These are phyloP conservation scores for Temnothorax ravouxi DNA, from an alignment of 2,888 invertebrate species.

Conservation along the genomic window DNA sequence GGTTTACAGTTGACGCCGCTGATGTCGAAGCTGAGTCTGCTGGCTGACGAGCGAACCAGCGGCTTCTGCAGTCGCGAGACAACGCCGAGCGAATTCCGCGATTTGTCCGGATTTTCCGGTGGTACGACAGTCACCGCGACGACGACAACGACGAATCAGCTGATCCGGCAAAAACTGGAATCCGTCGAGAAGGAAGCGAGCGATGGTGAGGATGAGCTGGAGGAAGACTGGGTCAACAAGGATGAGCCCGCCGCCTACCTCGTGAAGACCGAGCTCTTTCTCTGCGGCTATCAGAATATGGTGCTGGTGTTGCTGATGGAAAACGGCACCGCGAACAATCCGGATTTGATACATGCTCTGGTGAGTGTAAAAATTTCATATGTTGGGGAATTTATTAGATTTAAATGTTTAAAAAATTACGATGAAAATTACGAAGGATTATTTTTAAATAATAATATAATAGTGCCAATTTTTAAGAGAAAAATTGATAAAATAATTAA, in stretches of 20 bases:
- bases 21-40: conserved; percentile 93
- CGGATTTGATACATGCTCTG: conserved; percentile 91
- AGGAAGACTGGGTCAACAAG: conserved; percentile 76
- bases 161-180: conserved; percentile 80
- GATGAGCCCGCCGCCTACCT: conserved; percentile 68
- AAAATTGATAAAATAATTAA: conserved; percentile 5
- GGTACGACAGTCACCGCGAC: background rate
- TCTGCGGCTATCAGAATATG: conserved; percentile 94
- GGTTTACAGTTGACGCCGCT: conserved; percentile 93
- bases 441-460: background rate
- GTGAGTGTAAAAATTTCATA: conserved; percentile 87
- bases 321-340: conserved; percentile 89
- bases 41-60: conserved; percentile 90
- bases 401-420: background rate
- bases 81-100: conserved; percentile 88
- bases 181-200: conserved; percentile 77
- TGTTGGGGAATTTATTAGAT: background rate
- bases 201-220: conserved; percentile 85
- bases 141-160: conserved; percentile 73
- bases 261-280: conserved; percentile 90
- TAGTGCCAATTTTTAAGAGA: background rate
- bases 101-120: conserved; percentile 81
- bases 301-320: conserved; percentile 91
- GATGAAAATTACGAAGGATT: background rate
- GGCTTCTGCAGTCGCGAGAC: conserved; percentile 91